Percentiles rank a stretch among this genome's conserved stretches.
Evolutionary conservation across 2,797 vertebrate species (phyloP).

Genomic region (Setipinna tenuifilis): DNA sequence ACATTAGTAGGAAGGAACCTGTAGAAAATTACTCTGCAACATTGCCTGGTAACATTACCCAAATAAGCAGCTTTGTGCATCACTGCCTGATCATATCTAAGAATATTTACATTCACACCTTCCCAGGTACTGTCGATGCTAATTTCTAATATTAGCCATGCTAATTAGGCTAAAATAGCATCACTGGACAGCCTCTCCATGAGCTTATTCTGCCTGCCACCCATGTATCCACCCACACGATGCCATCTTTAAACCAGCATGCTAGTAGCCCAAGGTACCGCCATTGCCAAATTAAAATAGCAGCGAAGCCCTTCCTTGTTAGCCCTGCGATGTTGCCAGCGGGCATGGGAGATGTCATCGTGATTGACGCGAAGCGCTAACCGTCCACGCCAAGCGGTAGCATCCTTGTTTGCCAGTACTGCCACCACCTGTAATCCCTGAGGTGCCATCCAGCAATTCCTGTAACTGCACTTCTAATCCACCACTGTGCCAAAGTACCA

Average conservation of each 20-base stretch:
- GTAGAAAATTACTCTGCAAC: background rate
- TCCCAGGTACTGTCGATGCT: background rate
- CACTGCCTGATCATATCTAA: background rate
- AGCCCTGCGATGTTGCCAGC: background rate
- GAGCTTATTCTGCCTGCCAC: background rate
- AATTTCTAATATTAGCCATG: background rate
- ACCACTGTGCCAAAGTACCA: too few relatives aligned
- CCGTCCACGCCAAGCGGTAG: background rate
- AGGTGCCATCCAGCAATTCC: too few relatives aligned
- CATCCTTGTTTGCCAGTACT: background rate
- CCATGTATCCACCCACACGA: background rate
- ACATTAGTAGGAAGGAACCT: background rate
- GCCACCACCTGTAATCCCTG: too few relatives aligned
- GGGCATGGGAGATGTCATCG: background rate
- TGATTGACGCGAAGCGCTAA: background rate
- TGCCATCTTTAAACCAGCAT: background rate
- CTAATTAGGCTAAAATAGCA: background rate
- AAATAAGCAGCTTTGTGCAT: background rate
- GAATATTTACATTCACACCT: background rate
- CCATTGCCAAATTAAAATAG: background rate
- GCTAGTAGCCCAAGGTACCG: background rate
- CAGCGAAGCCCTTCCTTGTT: background rate
- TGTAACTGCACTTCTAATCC: too few relatives aligned
- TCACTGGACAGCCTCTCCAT: background rate
- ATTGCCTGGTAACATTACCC: background rate